Conservation (phyloP, 1,140 invertebrate species). For the Formica exsecta region DNA sequence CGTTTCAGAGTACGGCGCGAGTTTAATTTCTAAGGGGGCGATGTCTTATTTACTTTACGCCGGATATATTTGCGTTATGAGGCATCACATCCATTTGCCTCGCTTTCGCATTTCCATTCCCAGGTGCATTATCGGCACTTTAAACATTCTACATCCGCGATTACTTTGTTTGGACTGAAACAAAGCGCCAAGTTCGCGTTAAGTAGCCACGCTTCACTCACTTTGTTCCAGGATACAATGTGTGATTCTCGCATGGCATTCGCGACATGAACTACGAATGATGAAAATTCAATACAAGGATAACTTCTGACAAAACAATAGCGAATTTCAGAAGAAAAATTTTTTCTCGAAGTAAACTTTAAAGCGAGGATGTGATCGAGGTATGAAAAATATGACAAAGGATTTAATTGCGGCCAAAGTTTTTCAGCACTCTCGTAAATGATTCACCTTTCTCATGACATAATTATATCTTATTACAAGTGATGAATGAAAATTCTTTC, state of each 20-base stretch:
- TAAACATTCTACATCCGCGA: conserved; percentile 2
- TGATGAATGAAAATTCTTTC: conserved; percentile 25
- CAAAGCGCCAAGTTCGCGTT: background rate
- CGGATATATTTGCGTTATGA: conserved; percentile 35
- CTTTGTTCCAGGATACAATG: background rate
- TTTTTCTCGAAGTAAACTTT: background rate
- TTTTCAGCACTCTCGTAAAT: conserved; percentile 24
- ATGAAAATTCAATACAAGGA: background rate
- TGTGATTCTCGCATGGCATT: background rate
- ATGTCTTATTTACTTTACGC: conserved; percentile 46
- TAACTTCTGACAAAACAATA: background rate
- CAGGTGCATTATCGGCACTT: conserved; percentile 45
- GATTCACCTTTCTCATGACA: background rate
- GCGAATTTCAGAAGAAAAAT: background rate
- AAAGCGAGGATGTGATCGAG: background rate
- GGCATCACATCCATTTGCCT: conserved; percentile 13
- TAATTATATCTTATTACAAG: conserved; percentile 19
- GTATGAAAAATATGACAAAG: background rate
- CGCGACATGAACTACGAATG: background rate
- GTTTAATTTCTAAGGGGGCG: background rate
- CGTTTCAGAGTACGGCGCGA: conserved; percentile 1
- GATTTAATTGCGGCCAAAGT: conserved; percentile 27
- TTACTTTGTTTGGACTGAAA: background rate
- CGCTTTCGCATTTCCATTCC: conserved; percentile 22
- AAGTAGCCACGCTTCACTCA: background rate